phyloP scores from a whole-genome alignment of 2,888 invertebrate species.

The Boloria selene region DNA sequence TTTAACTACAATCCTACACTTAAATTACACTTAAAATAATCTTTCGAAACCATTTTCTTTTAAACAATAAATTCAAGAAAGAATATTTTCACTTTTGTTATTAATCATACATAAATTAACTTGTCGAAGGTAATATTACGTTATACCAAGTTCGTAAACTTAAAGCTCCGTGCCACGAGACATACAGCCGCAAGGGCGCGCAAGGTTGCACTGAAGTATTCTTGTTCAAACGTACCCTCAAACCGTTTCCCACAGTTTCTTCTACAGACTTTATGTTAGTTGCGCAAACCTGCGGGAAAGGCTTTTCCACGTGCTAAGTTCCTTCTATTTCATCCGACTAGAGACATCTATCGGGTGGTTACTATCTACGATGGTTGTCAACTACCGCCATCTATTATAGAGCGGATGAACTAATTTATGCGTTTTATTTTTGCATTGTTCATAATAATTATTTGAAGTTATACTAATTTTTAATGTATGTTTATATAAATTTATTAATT shows the following conservation, averaged over 20 bases:
- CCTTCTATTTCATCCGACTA: constrained; percentile 42
- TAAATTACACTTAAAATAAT: constrained; percentile 11
- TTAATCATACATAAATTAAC: constrained; percentile 4
- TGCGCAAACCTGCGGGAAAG: constrained; percentile 72
- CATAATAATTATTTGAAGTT: neutral
- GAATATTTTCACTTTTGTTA: constrained; percentile 7
- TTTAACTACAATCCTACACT: constrained; percentile 2
- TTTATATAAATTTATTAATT: too few species aligned
- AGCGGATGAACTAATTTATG: neutral
- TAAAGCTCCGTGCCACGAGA: constrained; percentile 40
- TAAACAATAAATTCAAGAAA: neutral
- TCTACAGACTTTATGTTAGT: constrained; percentile 58
- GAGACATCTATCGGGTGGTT: constrained; percentile 52
- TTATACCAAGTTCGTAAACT: constrained; percentile 57
- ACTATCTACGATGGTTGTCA: neutral
- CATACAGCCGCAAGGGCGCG: constrained; percentile 55
- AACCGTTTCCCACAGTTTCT: constrained; percentile 65
- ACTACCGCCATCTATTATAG: constrained; percentile 44
- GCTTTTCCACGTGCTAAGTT: constrained; percentile 61
- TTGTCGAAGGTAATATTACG: constrained; percentile 16
- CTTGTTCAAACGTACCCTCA: constrained; percentile 54
- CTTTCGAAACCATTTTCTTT: neutral
- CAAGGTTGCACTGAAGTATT: constrained; percentile 67
- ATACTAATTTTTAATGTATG: too few species aligned
- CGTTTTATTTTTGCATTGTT: neutral